A percentile compares a stretch with the other conserved stretches of the same genome.
These are phyloP conservation scores for Ellobius talpinus DNA, from an alignment of 2,113 vertebrate genomes.

Conservation along the genomic window DNA sequence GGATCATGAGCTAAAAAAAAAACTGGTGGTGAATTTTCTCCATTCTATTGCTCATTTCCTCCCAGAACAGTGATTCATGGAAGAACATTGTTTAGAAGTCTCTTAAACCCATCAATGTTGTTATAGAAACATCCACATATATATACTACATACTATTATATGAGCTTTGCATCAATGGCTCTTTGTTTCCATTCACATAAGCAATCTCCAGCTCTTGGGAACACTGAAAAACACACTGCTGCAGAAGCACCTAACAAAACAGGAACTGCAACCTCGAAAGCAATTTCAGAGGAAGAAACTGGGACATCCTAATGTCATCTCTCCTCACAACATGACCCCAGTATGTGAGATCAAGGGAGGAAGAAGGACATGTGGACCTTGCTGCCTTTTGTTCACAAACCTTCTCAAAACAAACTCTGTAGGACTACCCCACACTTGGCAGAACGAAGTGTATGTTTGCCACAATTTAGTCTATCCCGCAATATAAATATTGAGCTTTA, in stretches of 20 bases:
- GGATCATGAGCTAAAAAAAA: background rate
- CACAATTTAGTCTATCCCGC: background rate
- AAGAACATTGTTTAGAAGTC: background rate
- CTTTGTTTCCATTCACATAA: constrained; percentile 13
- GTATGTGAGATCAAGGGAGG: background rate
- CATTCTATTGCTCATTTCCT: background rate
- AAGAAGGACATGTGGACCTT: background rate
- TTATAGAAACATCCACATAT: background rate
- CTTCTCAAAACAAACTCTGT: background rate
- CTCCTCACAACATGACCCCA: background rate
- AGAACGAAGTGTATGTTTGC: background rate
- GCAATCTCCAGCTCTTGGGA: background rate
- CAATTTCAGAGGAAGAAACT: background rate
- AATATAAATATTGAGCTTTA: background rate
- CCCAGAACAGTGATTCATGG: background rate
- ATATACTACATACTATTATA: background rate
- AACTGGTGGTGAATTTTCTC: background rate
- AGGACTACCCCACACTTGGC: background rate
- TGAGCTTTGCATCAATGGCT: background rate
- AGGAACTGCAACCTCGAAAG: constrained; percentile 14
- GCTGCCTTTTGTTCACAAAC: background rate
- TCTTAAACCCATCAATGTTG: background rate
- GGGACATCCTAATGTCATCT: background rate
- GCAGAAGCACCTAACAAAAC: background rate
- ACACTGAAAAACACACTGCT: background rate